Base-by-base conservation (phyloP, 2,113 vertebrate genomes). In the Numenius arquata region DNA sequence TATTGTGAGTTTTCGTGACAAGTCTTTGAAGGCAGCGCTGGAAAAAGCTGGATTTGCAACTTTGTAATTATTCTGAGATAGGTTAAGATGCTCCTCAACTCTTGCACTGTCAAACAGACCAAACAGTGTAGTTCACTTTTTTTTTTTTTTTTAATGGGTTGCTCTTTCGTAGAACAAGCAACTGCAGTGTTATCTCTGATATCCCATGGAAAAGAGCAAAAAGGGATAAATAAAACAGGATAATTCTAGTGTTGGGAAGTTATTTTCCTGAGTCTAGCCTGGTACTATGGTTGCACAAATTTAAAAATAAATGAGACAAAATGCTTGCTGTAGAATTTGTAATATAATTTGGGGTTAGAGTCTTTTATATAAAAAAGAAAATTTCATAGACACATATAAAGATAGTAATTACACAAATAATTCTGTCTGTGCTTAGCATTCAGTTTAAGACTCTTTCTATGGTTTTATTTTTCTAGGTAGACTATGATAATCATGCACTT, bases 401-500 rank as follows among this genome's bases (percentile, higher is more conserved):
- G 36, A 15, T 59, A 76, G 25, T 52, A 75, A 70, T 72, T 62
- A n/a, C 6, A 5, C 58, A 43, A 83, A 27, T 81, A 62, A 15
- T n/a, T 80, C 26, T 72, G 12, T 30, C 45, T 72, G 20, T 58
- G 45, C 36, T 75, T 81, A 83, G n/a, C 41, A 36, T 81, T 86
- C 63, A 23, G 9, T 91, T 56, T 88, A 88, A 79, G 26, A 32
- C 30, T 45, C 21, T 55, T 18, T 74, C 41, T 61, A 4, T 79
- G 53, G 18, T 73, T 90, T 83, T 85, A 3, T 85, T 94, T 75
- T 97, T 95, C 74, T 94, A 99, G 99, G 99, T 99, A 91, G 99
- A 99, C 97, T 99, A 99, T 89, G 99, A 99, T 95, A 99, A 99
- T 95, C 99, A 99, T 80, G 98, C 98, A 50, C 97, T 99, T 71